A percentile compares a stretch with the other conserved stretches of the same genome.
Conservation (phyloP, 2,888 invertebrate genomes). For the Hydraecia micacea region DNA sequence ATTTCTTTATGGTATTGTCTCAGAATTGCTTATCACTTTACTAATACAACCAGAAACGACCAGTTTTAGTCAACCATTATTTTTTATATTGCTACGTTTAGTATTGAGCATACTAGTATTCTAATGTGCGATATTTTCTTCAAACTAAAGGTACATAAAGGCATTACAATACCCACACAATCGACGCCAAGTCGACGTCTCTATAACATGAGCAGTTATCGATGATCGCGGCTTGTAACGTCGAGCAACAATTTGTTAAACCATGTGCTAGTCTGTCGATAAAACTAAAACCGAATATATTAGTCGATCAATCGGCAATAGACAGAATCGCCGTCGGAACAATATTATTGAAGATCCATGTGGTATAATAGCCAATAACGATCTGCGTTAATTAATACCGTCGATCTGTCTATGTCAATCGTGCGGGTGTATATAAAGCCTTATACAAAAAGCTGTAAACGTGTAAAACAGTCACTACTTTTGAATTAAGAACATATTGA, state of each 20-base stretch:
- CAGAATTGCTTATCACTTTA: conserved; percentile 66
- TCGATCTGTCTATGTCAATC: too few relatives aligned
- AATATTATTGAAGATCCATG: neutral
- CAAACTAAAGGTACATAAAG: neutral
- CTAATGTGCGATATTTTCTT: conserved; percentile 27
- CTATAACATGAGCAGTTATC: neutral
- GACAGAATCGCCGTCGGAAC: neutral
- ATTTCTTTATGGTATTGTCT: conserved; percentile 51
- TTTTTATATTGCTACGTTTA: conserved; percentile 45
- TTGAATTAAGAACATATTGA: conserved; percentile 38
- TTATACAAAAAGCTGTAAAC: neutral
- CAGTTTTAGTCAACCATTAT: conserved; percentile 42
- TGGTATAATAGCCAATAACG: neutral
- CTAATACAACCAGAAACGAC: conserved; percentile 54
- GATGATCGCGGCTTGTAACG: neutral
- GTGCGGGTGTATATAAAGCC: neutral
- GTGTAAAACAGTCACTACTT: conserved; percentile 31
- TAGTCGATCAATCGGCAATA: neutral
- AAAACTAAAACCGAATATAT: neutral
- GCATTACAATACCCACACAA: neutral
- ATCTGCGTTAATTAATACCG: neutral
- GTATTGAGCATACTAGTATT: conserved; percentile 45
- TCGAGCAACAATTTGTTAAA: neutral
- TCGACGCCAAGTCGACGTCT: neutral
- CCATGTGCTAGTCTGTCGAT: neutral